phyloP scores from a whole-genome alignment of 2,888 invertebrate species.

The Trachelus iudaicus region DNA sequence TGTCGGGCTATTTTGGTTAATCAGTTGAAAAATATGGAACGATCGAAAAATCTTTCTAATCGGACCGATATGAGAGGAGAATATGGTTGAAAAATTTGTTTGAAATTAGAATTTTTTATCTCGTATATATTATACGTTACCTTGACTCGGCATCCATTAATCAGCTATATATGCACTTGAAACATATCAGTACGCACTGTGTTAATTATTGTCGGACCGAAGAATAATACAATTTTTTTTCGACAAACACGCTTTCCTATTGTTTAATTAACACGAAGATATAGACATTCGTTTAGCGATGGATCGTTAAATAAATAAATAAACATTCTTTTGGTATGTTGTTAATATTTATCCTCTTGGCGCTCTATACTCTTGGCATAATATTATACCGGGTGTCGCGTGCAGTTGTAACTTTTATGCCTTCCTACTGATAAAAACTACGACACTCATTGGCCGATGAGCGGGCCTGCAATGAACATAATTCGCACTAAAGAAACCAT shows the following conservation, averaged over 20 bases:
- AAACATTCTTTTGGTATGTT: neutral
- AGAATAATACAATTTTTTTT: neutral
- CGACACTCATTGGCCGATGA: slow-evolving; percentile 40
- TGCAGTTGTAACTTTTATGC: neutral
- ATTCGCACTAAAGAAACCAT: slow-evolving; percentile 48
- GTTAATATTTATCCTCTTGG: neutral
- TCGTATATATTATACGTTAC: neutral
- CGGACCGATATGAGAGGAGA: neutral
- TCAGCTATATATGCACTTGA: neutral
- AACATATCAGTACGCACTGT: neutral
- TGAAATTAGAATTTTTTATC: neutral
- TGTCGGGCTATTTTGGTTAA: neutral
- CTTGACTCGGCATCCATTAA: neutral
- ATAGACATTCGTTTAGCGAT: neutral
- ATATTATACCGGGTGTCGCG: neutral
- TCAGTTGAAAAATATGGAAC: neutral
- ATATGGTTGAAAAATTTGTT: neutral
- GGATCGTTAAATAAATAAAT: neutral
- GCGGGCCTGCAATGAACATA: slow-evolving; percentile 44
- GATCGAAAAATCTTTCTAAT: neutral
- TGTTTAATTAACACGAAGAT: neutral
- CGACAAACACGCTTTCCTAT: neutral
- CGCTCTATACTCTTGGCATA: neutral
- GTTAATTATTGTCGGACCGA: neutral
- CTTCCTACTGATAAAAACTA: neutral